These are phyloP conservation scores for Sceloporus undulatus DNA, from an alignment of 2,113 vertebrate species.

Conservation along the genomic window DNA sequence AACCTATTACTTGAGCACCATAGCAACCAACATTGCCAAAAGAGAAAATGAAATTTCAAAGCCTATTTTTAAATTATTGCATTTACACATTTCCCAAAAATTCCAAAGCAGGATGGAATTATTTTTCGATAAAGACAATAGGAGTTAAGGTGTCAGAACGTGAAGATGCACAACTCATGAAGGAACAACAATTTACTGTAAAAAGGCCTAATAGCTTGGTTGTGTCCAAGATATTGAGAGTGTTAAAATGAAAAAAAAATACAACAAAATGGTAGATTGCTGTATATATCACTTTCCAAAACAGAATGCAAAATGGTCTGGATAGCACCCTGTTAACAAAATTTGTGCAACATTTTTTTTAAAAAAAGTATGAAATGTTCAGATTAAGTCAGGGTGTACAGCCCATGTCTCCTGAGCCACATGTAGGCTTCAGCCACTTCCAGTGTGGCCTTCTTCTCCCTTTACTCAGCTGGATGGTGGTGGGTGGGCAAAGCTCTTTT, in stretches of 20 bases:
- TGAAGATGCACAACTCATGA: constrained; percentile 26
- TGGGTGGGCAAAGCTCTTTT: too few species aligned
- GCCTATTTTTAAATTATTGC: constrained; percentile 81
- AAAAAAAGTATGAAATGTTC: too few species aligned
- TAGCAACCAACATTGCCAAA: constrained; percentile 80
- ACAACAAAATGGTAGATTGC: neutral
- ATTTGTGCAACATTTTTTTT: too few species aligned
- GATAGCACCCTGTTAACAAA: too few species aligned
- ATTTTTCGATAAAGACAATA: constrained; percentile 72
- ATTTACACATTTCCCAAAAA: constrained; percentile 73
- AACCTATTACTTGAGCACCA: constrained; percentile 87
- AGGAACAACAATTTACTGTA: constrained; percentile 34
- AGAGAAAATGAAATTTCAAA: constrained; percentile 80
- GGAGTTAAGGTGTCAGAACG: constrained; percentile 51
- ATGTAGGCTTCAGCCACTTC: too few species aligned
- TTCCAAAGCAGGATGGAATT: constrained; percentile 69
- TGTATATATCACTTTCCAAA: too few species aligned
- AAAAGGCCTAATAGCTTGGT: constrained; percentile 17
- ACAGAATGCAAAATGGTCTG: too few species aligned
- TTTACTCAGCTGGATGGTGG: too few species aligned
- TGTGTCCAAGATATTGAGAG: neutral
- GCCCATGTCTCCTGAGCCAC: too few species aligned
- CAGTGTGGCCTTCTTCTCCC: too few species aligned
- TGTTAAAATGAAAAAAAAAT: neutral
- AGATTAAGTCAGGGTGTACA: too few species aligned